These are phyloP conservation scores for Conus ventricosus DNA, from an alignment of 1,140 invertebrate genomes.

Conservation along the genomic window DNA sequence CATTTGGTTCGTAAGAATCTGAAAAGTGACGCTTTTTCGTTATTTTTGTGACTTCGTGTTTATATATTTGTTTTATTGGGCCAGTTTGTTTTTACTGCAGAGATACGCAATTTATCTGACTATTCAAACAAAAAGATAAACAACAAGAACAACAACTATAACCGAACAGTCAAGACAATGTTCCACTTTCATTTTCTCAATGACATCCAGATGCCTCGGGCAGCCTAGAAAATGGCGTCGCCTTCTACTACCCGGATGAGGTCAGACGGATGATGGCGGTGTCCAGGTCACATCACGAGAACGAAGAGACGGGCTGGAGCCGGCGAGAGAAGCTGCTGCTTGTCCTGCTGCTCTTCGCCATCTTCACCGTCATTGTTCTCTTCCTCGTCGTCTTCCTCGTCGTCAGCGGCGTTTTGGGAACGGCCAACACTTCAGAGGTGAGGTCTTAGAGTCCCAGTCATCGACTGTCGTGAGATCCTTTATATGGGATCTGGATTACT, in stretches of 20 bases:
- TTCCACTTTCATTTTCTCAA: too few species aligned
- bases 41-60: too few species aligned
- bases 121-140: too few species aligned
- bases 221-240: neutral
- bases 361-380: conserved; percentile 22
- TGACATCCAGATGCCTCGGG: neutral
- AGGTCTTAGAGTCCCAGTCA: neutral
- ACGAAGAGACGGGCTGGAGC: neutral
- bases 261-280: neutral
- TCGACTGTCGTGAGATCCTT: too few species aligned
- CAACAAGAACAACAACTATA: too few species aligned
- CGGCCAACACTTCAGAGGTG: neutral
- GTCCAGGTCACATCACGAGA: neutral
- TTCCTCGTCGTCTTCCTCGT: conserved; percentile 19
- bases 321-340: conserved; percentile 21
- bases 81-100: too few species aligned
- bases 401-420: neutral
- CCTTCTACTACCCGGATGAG: conserved; percentile 7
- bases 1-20: too few species aligned
- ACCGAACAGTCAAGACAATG: too few species aligned
- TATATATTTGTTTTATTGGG: too few species aligned
- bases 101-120: too few species aligned
- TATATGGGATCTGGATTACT: too few species aligned
- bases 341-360: conserved; percentile 2
- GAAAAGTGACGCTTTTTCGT: too few species aligned